Conservation (phyloP, 2,113 vertebrate species). For the Oophaga pumilio region DNA sequence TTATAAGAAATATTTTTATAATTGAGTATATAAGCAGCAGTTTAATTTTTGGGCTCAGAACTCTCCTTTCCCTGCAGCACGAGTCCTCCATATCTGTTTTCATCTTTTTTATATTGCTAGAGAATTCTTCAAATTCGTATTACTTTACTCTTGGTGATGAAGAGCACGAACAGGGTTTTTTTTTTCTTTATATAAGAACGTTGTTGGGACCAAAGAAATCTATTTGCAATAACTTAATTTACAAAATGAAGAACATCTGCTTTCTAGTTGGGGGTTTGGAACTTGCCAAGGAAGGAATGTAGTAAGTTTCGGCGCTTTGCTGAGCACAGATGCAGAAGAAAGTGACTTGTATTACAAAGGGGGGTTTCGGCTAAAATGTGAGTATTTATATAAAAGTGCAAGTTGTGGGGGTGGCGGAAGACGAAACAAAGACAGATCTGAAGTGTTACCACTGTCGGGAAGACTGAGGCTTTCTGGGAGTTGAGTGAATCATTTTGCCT, state of each 20-base stretch:
- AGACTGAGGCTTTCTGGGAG: slow-evolving; percentile 33
- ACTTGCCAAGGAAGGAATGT: slow-evolving; percentile 8
- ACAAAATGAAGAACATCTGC: slow-evolving; percentile 37
- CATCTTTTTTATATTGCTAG: no score
- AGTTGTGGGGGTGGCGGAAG: slow-evolving; percentile 6
- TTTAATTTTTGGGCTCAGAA: no score
- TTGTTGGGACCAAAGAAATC: background rate
- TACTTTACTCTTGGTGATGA: no score
- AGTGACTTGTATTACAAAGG: background rate
- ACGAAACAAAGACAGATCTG: background rate
- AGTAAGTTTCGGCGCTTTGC: background rate
- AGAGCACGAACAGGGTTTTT: no score
- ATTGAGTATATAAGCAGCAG: no score
- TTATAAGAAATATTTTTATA: no score
- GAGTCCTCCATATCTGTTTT: no score
- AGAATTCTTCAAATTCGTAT: no score
- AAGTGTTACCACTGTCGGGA: slow-evolving; percentile 13
- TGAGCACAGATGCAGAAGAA: background rate
- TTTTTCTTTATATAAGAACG: no score
- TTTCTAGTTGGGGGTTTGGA: background rate
- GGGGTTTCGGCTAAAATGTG: background rate
- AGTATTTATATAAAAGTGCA: slow-evolving; percentile 1
- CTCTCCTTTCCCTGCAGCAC: no score
- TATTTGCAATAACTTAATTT: background rate
- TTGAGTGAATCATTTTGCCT: slow-evolving; percentile 40